A percentile compares a stretch with the other conserved stretches of the same genome.
Evolutionary conservation across 2,113 vertebrate genomes (phyloP).

Genomic region (Nibea coibor): DNA sequence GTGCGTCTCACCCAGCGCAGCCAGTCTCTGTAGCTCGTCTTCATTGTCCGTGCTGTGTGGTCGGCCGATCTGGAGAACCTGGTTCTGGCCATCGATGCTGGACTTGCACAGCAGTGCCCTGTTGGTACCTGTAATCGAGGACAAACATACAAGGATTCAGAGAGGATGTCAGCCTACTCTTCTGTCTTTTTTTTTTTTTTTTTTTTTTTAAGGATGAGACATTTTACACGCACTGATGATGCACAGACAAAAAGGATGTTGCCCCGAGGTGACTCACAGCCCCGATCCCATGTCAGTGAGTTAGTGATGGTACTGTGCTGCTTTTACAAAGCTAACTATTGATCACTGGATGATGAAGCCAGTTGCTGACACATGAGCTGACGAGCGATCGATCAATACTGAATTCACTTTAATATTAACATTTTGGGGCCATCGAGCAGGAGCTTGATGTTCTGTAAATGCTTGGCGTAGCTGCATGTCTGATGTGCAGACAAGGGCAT

Average conservation of each 20-base stretch:
- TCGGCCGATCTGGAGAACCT: slow-evolving; percentile 94
- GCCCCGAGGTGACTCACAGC: slow-evolving; percentile 15
- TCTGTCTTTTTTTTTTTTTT: too few species aligned
- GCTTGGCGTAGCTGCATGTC: neutral
- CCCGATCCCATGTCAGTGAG: neutral
- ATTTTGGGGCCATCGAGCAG: neutral
- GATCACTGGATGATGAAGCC: neutral
- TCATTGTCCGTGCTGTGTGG: slow-evolving; percentile 95
- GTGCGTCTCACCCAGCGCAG: slow-evolving; percentile 89
- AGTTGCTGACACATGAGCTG: slow-evolving; percentile 5
- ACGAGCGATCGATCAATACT: slow-evolving; percentile 15
- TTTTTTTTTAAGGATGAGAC: neutral
- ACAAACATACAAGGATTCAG: neutral
- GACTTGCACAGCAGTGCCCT: slow-evolving; percentile 94
- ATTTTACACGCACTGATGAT: neutral
- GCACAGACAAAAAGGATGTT: neutral
- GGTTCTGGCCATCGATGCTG: slow-evolving; percentile 92
- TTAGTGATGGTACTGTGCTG: neutral
- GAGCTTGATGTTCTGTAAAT: neutral
- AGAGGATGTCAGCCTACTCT: neutral
- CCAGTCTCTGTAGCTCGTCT: slow-evolving; percentile 94
- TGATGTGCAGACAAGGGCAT: neutral
- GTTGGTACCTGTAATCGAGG: slow-evolving; percentile 88
- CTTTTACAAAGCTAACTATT: slow-evolving; percentile 10
- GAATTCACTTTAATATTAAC: slow-evolving; percentile 30